Evolutionary conservation across 2,797 vertebrate species (phyloP).

Genomic region (Micropoecilia bifurca): DNA sequence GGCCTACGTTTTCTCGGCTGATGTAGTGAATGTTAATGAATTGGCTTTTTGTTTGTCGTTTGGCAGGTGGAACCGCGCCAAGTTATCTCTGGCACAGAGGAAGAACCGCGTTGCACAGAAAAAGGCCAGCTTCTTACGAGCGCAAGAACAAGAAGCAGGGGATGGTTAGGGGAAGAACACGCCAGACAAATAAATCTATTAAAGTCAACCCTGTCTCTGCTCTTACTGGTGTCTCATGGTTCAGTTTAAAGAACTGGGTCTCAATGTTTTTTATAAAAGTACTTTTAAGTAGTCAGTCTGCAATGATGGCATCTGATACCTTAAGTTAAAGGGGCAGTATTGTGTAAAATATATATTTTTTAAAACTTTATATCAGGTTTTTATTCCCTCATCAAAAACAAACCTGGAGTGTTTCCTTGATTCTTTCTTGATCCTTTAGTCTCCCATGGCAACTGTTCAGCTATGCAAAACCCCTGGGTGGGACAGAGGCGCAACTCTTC

Average conservation of each 20-base stretch:
- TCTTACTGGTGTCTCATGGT: background rate
- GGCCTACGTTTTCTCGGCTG: background rate
- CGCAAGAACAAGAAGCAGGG: slow-evolving; percentile 87
- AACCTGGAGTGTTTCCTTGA: too few relatives aligned
- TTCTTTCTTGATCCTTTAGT: too few relatives aligned
- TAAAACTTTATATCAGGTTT: too few relatives aligned
- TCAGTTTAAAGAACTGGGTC: background rate
- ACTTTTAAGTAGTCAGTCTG: background rate
- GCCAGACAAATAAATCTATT: slow-evolving; percentile 81
- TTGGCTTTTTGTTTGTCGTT: slow-evolving; percentile 45
- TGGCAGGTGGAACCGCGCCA: slow-evolving; percentile 95
- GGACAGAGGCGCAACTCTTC: too few relatives aligned
- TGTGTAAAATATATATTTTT: too few relatives aligned
- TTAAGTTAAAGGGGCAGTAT: too few relatives aligned
- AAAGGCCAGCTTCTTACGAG: slow-evolving; percentile 97
- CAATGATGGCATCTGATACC: too few relatives aligned
- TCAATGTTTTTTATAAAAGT: background rate
- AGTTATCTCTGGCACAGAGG: slow-evolving; percentile 95
- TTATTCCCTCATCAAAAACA: too few relatives aligned
- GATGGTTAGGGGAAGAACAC: slow-evolving; percentile 85
- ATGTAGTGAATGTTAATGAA: slow-evolving; percentile 69
- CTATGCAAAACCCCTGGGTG: too few relatives aligned
- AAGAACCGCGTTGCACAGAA: slow-evolving; percentile 98
- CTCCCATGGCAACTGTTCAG: too few relatives aligned
- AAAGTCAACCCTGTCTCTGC: slow-evolving; percentile 47